These are phyloP conservation scores for Girardinus metallicus DNA, from an alignment of 2,797 vertebrate species.

Conservation along the genomic window DNA sequence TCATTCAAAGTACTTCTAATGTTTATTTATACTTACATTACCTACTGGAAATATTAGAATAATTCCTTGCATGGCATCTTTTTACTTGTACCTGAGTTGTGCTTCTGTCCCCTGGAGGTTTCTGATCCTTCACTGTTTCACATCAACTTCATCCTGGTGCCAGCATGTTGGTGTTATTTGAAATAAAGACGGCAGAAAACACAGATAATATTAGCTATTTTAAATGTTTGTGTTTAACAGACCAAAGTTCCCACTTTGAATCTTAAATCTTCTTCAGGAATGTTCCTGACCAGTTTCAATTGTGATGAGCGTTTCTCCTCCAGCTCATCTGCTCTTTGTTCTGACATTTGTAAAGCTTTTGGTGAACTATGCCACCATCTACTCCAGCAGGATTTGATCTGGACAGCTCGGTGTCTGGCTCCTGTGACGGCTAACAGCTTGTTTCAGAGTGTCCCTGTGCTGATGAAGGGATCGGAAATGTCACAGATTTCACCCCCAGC, in stretches of 20 bases:
- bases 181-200: neutral
- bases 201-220: neutral
- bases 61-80: neutral
- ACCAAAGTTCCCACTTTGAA: neutral
- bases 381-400: neutral
- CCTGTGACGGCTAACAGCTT: neutral
- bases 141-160: neutral
- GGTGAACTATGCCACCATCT: neutral
- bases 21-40: too few relatives aligned
- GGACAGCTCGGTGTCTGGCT: neutral
- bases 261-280: neutral
- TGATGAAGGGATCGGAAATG: slow-evolving; percentile 5
- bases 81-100: neutral
- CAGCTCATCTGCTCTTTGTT: neutral
- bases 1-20: too few relatives aligned
- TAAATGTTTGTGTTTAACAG: neutral
- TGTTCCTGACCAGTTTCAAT: neutral
- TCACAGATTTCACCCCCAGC: neutral
- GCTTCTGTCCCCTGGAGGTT: neutral
- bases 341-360: neutral
- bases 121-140: neutral
- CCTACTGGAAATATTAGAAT: neutral
- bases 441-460: slow-evolving; percentile 18
- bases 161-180: neutral
- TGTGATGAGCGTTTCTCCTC: neutral